Evolutionary conservation across 2,888 invertebrate genomes (phyloP).

Genomic region (Crioceris asparagi): DNA sequence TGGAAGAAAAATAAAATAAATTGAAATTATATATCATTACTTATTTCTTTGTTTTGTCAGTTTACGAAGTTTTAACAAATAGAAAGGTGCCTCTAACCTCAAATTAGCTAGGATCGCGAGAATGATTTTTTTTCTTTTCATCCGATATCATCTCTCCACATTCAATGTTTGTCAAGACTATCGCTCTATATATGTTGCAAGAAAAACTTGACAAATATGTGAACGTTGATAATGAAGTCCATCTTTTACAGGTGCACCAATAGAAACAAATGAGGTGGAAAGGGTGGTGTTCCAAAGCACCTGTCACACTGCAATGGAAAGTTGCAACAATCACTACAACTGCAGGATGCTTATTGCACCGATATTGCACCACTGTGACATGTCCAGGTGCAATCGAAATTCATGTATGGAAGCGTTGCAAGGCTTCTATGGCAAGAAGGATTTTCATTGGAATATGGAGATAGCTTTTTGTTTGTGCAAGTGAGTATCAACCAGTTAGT

Average conservation of each 20-base stretch:
- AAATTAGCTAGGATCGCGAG: no score
- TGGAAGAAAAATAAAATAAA: no score
- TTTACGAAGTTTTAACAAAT: no score
- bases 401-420: slow-evolving; percentile 82
- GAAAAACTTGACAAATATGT: no score
- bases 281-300: slow-evolving; percentile 53
- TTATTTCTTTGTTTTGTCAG: no score
- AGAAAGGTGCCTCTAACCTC: no score
- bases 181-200: no score
- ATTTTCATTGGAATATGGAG: slow-evolving; percentile 74
- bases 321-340: slow-evolving; percentile 70
- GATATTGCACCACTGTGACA: slow-evolving; percentile 75
- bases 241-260: slow-evolving; percentile 28
- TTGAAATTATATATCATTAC: no score
- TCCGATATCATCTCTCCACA: no score
- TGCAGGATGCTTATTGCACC: slow-evolving; percentile 71
- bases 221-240: neutral
- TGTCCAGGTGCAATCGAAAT: slow-evolving; percentile 66
- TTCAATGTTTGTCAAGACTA: no score
- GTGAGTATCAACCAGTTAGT: no score
- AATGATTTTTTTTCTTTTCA: no score
- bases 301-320: slow-evolving; percentile 74
- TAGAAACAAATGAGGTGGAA: slow-evolving; percentile 44
- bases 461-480: slow-evolving; percentile 90
- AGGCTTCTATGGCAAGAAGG: slow-evolving; percentile 72